Evolutionary conservation across 92 coral and sea anemone species (phyloP), one percentile per base, ranked within the genome.

Genomic region (Paragorgia papillata): DNA sequence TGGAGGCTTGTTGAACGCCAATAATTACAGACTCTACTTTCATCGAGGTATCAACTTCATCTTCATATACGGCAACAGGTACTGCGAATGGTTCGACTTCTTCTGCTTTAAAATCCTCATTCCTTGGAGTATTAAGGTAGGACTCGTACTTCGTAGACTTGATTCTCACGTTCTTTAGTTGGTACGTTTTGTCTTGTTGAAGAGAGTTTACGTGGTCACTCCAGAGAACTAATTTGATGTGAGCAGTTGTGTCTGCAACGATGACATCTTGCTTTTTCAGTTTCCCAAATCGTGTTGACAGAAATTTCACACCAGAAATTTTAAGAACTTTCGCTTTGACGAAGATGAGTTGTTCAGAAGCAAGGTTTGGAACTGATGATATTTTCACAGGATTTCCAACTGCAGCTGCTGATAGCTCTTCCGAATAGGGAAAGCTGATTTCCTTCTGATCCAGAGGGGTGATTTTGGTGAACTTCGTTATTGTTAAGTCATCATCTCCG

Each of bases 1-100:
- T 81, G 81, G 74, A 73, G 25, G 58, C 59, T 44, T 73, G 79
- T 70, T 76, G 82, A 60, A 61, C 50, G 28, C 73, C 82, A 26
- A 61, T 55, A 76, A 76, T 76, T 35, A 19, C 61, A 64, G 71
- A 82, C 18, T 32, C 58, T 73, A 59, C 69, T 59, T 58, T 74
- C 17, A 57, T 54, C 43, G 81, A 13, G 37, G 64, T 81, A 63
- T 57, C 85, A 80, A 55, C 29, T 55, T 55, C 61, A 19, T 55
- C 61, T 27, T 55, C 61, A 19, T 55, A 55, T 5, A 9, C 61
- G 19, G 22, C 61, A 55, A 55, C 61, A 55, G 61, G 61, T 5
- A 55, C 0, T 9, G 9, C 22, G 1, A 12, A 0, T 21, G 61
- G 8, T 18, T 18, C 22, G 19, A 24, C 61, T 9, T 55, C 61